A percentile compares a stretch with the other conserved stretches of the same genome.
These are phyloP conservation scores for Epizoanthus ramosus DNA, from an alignment of 92 coral and sea anemone genomes.

Conservation along the genomic window DNA sequence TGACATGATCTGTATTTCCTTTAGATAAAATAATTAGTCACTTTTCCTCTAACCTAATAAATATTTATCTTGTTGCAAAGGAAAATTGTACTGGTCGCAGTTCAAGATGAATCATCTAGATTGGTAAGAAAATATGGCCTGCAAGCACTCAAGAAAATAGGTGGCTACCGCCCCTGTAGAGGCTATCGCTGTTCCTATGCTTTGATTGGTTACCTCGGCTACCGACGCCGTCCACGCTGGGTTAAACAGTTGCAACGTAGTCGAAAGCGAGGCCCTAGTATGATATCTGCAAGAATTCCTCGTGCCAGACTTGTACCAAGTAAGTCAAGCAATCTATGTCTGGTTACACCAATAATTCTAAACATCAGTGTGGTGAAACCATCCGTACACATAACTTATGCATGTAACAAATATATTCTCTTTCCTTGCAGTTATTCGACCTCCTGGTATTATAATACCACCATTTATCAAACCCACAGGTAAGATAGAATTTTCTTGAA, in stretches of 20 bases:
- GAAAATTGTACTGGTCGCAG: slow-evolving; percentile 42
- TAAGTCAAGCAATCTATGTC: background rate
- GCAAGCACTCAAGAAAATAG: slow-evolving; percentile 33
- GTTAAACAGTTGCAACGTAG: slow-evolving; percentile 34
- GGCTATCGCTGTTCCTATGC: slow-evolving; percentile 11
- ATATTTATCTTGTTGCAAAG: slow-evolving; percentile 1
- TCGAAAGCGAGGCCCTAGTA: slow-evolving; percentile 25
- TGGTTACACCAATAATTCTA: background rate
- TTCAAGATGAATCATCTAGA: slow-evolving; percentile 28
- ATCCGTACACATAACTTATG: too few species aligned
- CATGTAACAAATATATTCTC: background rate
- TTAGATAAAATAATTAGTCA: too few species aligned
- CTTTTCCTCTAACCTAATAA: too few species aligned
- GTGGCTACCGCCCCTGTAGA: slow-evolving; percentile 14
- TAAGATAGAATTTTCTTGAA: background rate
- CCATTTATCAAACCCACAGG: slow-evolving; percentile 36
- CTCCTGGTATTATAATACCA: slow-evolving; percentile 31
- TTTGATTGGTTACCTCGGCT: slow-evolving; percentile 25
- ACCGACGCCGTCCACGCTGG: slow-evolving; percentile 37
- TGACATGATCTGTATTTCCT: too few species aligned
- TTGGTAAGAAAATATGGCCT: background rate
- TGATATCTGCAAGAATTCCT: slow-evolving; percentile 32
- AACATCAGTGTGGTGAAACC: background rate
- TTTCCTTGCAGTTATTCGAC: slow-evolving; percentile 7
- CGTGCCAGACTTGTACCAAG: slow-evolving; percentile 30